phyloP scores from a whole-genome alignment of 2,113 vertebrate genomes.

The Nymphicus hollandicus region DNA sequence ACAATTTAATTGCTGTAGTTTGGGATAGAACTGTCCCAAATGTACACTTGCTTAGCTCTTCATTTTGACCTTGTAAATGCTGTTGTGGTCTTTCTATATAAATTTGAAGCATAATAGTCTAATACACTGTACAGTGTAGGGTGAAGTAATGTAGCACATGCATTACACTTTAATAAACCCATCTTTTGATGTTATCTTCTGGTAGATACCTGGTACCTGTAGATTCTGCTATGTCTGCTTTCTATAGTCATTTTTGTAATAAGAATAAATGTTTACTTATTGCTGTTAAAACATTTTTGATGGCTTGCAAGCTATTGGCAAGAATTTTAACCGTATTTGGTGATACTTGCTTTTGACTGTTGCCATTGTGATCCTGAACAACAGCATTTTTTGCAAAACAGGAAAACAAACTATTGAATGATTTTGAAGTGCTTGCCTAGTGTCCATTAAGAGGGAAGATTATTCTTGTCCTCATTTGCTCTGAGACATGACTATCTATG shows the following conservation, averaged over 20 bases:
- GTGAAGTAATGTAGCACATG: not conserved
- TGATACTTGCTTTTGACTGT: not conserved
- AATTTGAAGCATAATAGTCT: not conserved
- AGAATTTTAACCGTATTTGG: not conserved
- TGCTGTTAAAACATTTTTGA: not conserved
- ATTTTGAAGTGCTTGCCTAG: not conserved
- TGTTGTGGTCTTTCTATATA: not conserved
- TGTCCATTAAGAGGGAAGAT: not conserved
- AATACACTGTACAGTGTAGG: not conserved
- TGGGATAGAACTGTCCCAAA: not conserved
- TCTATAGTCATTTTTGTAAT: not conserved
- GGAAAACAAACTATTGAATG: not conserved
- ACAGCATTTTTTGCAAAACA: not conserved
- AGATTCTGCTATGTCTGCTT: not conserved
- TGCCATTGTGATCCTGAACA: not conserved
- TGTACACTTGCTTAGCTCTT: not conserved
- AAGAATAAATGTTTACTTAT: not conserved
- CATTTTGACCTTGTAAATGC: not conserved
- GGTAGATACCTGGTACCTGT: not conserved
- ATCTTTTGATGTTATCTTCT: not conserved
- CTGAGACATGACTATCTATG: not conserved
- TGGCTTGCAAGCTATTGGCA: not conserved
- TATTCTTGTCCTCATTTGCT: not conserved
- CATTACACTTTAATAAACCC: not conserved
- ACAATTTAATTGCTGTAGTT: not conserved